Evolutionary conservation across 2,113 vertebrate species (phyloP), one percentile per base, ranked within the genome.

Genomic region (Percopsis transmontana): DNA sequence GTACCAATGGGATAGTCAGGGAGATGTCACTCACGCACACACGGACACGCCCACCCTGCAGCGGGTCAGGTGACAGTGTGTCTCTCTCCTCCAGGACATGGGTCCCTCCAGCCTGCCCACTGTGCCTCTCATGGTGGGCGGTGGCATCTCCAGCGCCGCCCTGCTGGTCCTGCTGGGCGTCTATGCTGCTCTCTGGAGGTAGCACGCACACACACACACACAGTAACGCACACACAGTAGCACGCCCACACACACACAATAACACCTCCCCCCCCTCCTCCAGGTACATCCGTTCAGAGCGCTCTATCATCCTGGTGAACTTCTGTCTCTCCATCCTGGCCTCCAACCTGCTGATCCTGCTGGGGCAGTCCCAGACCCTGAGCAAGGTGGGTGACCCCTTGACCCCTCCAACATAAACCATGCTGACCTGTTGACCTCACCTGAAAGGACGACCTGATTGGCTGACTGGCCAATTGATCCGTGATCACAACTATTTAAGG

Each of bases 171-270:
- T 99, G 81, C 92, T 98, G 68, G 93, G 97, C 76, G 95, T 99
- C 90, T 99, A 98, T 2, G 96, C 94, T 5, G 94, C 96, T 86
- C 98, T 98, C 89, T 99, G 97, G 97, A 99, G 97, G 97, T 98
- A 63, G 84, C 21, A 48, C 33, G 19, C 7, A 21, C 23, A 23
- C 42, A 7, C 39, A 40, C 59, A 55, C 55, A 15, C 5, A 8
- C 53, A 57, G 1, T 5, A 15, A 48, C 13, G 8, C 20, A 24
- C 47, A 4, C 41, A 24, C 18, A 18, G 41, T 6, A 7, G 18
- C 44, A 59, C 10, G 6, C 44, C 20, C 20, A 11, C 66, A 58
- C 9, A 14, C 55, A 50, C 3, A 9, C 18, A 48, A 54, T 2
- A 23, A 21, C 19, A n/a, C 40, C 11, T 78, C 24, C n/a, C 8